A percentile compares a stretch with the other conserved stretches of the same genome.
phyloP scores from a whole-genome alignment of 2,113 vertebrate genomes.

The Sebastes schlegelii region DNA sequence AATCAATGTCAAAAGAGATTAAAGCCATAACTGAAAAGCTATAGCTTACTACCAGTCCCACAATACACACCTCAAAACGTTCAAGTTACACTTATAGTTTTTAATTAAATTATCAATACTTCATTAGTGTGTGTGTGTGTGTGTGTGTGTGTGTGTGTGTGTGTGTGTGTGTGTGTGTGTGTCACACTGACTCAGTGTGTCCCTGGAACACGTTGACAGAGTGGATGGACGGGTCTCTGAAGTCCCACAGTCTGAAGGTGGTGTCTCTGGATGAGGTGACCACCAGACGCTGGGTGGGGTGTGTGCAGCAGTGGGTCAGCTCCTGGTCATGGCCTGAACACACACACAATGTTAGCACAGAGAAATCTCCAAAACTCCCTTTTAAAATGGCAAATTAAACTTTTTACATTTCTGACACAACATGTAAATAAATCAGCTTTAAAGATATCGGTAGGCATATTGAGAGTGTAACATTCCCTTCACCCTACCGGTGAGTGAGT shows the following conservation, averaged over 20 bases:
- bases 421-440: no score
- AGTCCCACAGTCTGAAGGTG: conserved; percentile 98
- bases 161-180: conserved; percentile 14
- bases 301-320: conserved; percentile 97
- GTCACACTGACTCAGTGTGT: conserved; percentile 94
- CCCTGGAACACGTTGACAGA: conserved; percentile 99
- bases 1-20: not conserved
- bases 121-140: not conserved
- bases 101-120: not conserved
- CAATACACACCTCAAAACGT: not conserved
- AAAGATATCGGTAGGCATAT: not conserved
- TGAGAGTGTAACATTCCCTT: not conserved
- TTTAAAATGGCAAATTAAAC: no score
- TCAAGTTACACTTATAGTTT: not conserved
- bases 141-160: not conserved
- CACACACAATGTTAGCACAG: not conserved
- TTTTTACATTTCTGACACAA: no score
- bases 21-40: not conserved
- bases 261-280: conserved; percentile 98
- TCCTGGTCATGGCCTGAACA: conserved; percentile 95
- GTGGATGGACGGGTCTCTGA: conserved; percentile 99
- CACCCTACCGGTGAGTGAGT: conserved; percentile 92
- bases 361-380: no score
- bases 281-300: conserved; percentile 95
- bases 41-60: not conserved